phyloP scores from a whole-genome alignment of 2,888 invertebrate genomes.

The Mesoligia furuncula region DNA sequence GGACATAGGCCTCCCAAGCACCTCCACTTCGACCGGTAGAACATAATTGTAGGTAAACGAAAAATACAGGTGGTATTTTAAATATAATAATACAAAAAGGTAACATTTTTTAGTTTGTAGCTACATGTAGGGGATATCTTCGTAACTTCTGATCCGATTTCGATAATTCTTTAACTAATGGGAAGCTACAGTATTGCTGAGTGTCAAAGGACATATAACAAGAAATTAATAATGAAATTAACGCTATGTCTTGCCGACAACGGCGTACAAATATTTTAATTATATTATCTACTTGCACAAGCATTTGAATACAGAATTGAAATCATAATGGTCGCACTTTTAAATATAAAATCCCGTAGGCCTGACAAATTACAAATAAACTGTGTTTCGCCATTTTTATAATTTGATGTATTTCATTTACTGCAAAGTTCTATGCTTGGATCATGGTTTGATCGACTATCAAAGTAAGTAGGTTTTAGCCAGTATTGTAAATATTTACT shows the following conservation, averaged over 20 bases:
- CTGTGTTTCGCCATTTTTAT: not conserved
- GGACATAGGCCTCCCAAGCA: too few species aligned
- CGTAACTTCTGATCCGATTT: not conserved
- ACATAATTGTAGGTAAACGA: too few species aligned
- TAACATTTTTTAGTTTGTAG: not conserved
- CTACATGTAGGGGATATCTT: not conserved
- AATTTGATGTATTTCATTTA: not conserved
- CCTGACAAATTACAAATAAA: not conserved
- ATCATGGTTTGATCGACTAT: not conserved
- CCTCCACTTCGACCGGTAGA: too few species aligned
- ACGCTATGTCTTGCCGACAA: not conserved
- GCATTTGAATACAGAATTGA: not conserved
- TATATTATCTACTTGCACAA: not conserved
- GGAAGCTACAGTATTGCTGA: not conserved
- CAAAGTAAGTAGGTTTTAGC: not conserved
- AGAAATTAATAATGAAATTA: not conserved
- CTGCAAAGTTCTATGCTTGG: not conserved
- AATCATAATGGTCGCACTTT: not conserved
- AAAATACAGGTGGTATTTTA: too few species aligned
- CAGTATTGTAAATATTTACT: not conserved
- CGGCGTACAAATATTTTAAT: not conserved
- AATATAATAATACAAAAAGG: too few species aligned
- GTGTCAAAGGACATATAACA: not conserved
- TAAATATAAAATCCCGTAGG: not conserved
- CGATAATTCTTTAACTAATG: not conserved